Percentiles rank a stretch among this genome's conserved stretches.
Evolutionary conservation across 1,140 invertebrate genomes (phyloP).

Genomic region (Panonychus citri): DNA sequence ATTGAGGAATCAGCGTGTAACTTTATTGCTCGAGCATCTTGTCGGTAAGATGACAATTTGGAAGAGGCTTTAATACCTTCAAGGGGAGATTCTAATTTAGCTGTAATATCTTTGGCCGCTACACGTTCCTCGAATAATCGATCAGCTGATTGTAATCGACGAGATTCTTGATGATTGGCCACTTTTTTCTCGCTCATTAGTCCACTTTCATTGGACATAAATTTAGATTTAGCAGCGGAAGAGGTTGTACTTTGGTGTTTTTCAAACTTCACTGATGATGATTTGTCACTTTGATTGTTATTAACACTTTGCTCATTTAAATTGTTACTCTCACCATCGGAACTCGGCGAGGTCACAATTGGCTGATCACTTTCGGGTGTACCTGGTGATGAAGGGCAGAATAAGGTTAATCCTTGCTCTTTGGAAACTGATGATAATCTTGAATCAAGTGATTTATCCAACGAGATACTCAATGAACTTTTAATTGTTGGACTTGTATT

Average conservation of each 20-base stretch:
- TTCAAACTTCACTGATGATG: not conserved
- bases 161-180: not conserved
- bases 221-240: not conserved
- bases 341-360: not conserved
- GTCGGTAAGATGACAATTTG: not conserved
- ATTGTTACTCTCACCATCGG: not conserved
- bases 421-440: not conserved
- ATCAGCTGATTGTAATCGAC: not conserved
- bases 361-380: not conserved
- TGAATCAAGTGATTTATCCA: not conserved
- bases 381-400: not conserved
- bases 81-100: not conserved
- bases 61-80: not conserved
- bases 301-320: not conserved
- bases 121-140: not conserved
- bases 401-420: not conserved
- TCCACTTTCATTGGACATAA: no score
- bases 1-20: not conserved
- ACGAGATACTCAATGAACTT: no score
- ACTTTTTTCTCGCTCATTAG: no score
- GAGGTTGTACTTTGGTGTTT: not conserved
- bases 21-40: not conserved
- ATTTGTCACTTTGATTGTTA: not conserved
- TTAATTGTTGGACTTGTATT: no score
- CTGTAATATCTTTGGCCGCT: not conserved